These are phyloP conservation scores for Rhodinocichla rosea DNA, from an alignment of 2,113 vertebrate species.

Conservation along the genomic window DNA sequence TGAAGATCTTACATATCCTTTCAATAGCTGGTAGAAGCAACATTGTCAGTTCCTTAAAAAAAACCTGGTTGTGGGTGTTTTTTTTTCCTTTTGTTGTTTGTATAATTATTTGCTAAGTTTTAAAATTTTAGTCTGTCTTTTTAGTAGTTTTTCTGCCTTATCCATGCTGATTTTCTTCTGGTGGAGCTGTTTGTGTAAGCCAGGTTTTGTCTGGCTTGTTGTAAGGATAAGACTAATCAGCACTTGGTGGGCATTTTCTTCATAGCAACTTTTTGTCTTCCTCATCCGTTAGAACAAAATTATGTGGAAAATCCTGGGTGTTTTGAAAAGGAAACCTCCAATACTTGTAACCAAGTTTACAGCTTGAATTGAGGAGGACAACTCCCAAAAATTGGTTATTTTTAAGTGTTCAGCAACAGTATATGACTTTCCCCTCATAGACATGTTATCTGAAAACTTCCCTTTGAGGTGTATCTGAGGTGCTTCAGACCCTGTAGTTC, in stretches of 20 bases:
- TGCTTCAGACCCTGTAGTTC: neutral
- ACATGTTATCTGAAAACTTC: neutral
- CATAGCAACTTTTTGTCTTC: neutral
- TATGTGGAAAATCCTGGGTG: neutral
- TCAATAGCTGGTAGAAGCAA: neutral
- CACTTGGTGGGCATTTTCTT: neutral
- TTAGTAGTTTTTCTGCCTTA: neutral
- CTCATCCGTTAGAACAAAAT: neutral
- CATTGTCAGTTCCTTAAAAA: neutral
- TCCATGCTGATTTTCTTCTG: neutral
- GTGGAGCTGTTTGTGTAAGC: neutral
- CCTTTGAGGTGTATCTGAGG: neutral
- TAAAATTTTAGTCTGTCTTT: neutral
- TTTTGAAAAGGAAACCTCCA: neutral
- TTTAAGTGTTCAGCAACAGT: neutral
- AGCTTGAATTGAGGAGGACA: neutral
- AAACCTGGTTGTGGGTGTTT: neutral
- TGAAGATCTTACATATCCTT: neutral
- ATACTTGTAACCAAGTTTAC: neutral
- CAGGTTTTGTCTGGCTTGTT: neutral
- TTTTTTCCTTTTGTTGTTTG: neutral
- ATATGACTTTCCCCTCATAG: neutral
- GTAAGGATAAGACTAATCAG: neutral
- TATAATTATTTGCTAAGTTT: neutral
- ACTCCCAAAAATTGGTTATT: neutral